Conservation (phyloP, 2,113 vertebrate genomes). For the Circaetus cinerascens region DNA sequence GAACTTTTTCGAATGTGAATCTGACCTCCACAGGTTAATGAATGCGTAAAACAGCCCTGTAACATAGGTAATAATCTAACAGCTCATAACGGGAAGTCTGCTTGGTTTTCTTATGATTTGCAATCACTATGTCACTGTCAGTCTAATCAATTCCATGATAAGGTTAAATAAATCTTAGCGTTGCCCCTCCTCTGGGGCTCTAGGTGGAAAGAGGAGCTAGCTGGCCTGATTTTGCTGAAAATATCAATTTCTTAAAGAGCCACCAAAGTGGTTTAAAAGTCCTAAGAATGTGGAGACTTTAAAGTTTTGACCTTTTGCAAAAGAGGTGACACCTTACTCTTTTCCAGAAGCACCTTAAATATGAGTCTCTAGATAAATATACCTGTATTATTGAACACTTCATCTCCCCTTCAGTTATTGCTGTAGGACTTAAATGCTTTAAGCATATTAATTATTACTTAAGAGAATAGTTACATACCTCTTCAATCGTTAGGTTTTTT, state of each 20-base stretch:
- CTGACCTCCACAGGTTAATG: background rate
- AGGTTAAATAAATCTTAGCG: background rate
- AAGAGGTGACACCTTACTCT: background rate
- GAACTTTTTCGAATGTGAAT: background rate
- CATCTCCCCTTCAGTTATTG: background rate
- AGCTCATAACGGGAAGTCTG: background rate
- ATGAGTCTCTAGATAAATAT: background rate
- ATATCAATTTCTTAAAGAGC: background rate
- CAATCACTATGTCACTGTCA: background rate
- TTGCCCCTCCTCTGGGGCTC: background rate
- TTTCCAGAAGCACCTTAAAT: background rate
- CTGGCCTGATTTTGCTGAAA: background rate
- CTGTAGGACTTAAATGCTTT: background rate
- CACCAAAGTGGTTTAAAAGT: background rate
- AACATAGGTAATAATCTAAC: background rate
- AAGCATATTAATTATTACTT: background rate
- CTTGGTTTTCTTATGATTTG: background rate
- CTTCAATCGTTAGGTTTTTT: constrained; percentile 85
- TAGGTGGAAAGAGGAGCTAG: background rate
- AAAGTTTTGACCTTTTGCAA: background rate
- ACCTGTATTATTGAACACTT: background rate
- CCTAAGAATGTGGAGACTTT: background rate
- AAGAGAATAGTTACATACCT: constrained; percentile 72
- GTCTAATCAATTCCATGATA: background rate
- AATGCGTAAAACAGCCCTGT: background rate